Base-by-base conservation (phyloP, 2,113 vertebrate genomes). In the Chloropsis cyanopogon region DNA sequence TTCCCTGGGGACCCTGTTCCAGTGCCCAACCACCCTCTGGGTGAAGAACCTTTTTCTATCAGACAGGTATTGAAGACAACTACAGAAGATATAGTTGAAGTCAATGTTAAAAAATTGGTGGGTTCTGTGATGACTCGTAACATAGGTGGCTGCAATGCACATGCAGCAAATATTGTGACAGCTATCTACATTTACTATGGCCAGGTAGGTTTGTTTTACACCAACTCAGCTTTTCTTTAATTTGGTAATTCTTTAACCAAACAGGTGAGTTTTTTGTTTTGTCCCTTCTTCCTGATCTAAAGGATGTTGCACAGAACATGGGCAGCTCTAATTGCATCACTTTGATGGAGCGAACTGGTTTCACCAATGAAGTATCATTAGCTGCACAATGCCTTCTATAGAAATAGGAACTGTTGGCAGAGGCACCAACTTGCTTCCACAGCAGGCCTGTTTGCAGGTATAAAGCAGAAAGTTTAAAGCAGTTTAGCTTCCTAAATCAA, bases 361-460 rank as follows among this genome's bases (percentile, higher is more conserved):
- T 46, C 44, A 46, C 44, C 44, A 46, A 46, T 1, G 98, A 99
- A 87, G 99, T 98, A 99, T 10, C 91, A 98, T 99, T 97, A 99
- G 98, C 96, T 99, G 99, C 66, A 99, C 99, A 20, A 99, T 99
- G 99, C 99, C 99, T 8, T 99, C 99, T 23, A 99, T 99, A 96
- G 99, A 99, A 95, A 98, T 99, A 76, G 99, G 99, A 39, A 99
- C 99, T 9, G 98, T 99, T 18, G 99, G 99, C 1, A 99, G 99
- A 33, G 99, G 99, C 31, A 99, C 99, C 87, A 99, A 98, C 95
- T 96, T 99, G 94, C 97, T 98, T 37, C 98, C 99, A 13, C 99
- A 99, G 92, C 99, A 99, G 93, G 98, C 99, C 86, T 99, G 99
- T 94, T 97, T 99, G 56, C 98, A 98, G 99, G 99, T 99, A 98